Evolutionary conservation across 2,797 vertebrate species (phyloP).

Genomic region (Denticeps clupeoides): DNA sequence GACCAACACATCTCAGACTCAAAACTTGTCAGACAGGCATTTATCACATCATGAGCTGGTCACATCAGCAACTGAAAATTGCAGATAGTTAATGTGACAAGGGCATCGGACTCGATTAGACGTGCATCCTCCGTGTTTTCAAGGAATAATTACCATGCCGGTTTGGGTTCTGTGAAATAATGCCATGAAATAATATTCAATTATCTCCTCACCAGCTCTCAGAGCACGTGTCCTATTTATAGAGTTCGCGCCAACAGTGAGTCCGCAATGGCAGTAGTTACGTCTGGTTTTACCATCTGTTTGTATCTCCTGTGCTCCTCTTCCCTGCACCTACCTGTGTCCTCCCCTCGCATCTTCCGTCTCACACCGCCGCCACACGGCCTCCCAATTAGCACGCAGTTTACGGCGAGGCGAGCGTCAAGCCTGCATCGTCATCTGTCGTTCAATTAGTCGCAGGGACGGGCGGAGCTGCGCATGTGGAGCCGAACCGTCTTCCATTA

Average conservation of each 20-base stretch:
- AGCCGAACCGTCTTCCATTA: constrained; percentile 5
- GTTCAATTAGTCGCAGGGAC: constrained; percentile 22
- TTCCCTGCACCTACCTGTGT: too few species aligned
- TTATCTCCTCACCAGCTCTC: constrained; percentile 59
- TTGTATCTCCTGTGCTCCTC: constrained; percentile 26
- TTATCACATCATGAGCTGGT: too few species aligned
- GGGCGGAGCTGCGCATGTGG: background rate
- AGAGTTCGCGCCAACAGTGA: constrained; percentile 35
- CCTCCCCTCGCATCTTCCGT: too few species aligned
- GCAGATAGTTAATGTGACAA: constrained; percentile 48
- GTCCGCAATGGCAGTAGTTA: too few species aligned
- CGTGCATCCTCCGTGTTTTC: constrained; percentile 46
- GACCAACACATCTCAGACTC: too few species aligned
- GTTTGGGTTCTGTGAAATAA: constrained; percentile 68
- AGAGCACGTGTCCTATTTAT: constrained; percentile 58
- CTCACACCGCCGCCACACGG: too few species aligned
- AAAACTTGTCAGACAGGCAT: too few species aligned
- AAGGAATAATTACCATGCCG: constrained; percentile 65
- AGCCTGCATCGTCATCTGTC: constrained; percentile 27
- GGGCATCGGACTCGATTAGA: constrained; percentile 55
- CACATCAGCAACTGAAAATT: too few species aligned
- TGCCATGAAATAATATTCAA: constrained; percentile 74
- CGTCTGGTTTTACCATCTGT: constrained; percentile 40
- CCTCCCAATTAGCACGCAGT: constrained; percentile 40
- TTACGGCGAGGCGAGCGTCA: constrained; percentile 12